These are phyloP conservation scores for Cryptocheilus praepositus DNA, from an alignment of 2,888 invertebrate species.

Conservation along the genomic window DNA sequence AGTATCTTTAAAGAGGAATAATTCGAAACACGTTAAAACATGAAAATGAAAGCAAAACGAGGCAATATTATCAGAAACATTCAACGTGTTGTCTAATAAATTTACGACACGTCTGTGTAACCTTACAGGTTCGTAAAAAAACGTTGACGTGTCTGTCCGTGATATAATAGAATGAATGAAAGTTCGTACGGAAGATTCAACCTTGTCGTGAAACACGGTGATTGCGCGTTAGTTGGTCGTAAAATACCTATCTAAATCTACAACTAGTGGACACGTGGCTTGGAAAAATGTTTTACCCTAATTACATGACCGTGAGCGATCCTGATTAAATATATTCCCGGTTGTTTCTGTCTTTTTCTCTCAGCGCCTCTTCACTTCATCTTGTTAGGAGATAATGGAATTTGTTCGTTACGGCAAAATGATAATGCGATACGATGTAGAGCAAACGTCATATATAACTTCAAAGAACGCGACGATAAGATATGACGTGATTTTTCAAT, in stretches of 20 bases:
- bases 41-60: constrained; percentile 5
- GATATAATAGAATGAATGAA: not conserved
- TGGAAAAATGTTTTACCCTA: constrained; percentile 53
- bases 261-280: constrained; percentile 30
- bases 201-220: constrained; percentile 30
- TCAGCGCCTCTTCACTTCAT: constrained; percentile 13
- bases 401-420: constrained; percentile 30
- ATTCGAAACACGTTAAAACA: no score
- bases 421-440: constrained; percentile 33
- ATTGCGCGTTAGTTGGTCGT: constrained; percentile 1
- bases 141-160: no score
- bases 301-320: constrained; percentile 47
- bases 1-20: not conserved
- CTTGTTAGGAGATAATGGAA: constrained; percentile 25
- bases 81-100: no score
- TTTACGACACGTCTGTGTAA: no score
- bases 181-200: constrained; percentile 15
- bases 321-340: constrained; percentile 40
- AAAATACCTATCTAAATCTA: constrained; percentile 33
- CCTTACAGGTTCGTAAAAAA: no score
- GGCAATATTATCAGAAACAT: no score
- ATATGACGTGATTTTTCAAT: constrained; percentile 38
- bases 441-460: constrained; percentile 27
- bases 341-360: not conserved
- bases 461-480: constrained; percentile 4